Evolutionary conservation across 2,113 vertebrate species (phyloP).

Genomic region (Agapornis roseicollis): DNA sequence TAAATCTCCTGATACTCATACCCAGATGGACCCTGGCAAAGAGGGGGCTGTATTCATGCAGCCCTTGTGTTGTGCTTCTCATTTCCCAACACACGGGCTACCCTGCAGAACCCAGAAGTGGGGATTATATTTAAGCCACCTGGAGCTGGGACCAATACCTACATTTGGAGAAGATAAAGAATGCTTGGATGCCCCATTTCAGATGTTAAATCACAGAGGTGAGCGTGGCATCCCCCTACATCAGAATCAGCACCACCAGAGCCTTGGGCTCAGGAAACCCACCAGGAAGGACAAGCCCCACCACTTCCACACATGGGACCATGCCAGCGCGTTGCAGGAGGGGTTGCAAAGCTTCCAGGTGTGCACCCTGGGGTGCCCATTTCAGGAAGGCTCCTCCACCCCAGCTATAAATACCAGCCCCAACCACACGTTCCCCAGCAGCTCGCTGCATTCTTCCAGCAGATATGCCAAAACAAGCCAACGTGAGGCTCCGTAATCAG

Average conservation of each 20-base stretch:
- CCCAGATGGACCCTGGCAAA: accelerated
- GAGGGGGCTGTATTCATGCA: accelerated
- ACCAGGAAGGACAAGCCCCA: accelerated
- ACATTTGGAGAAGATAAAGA: not conserved
- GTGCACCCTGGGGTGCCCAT: not conserved
- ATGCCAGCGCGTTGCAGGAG: not conserved
- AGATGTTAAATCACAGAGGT: not conserved
- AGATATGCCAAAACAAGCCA: slow-evolving; percentile 40
- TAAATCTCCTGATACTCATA: accelerated
- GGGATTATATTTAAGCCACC: not conserved
- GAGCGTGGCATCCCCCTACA: accelerated
- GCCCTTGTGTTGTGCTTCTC: not conserved
- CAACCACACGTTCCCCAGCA: accelerated
- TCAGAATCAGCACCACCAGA: not conserved
- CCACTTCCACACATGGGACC: accelerated
- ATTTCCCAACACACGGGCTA: accelerated
- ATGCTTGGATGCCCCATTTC: not conserved
- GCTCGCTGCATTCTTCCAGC: not conserved
- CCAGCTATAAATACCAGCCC: slow-evolving; percentile 8
- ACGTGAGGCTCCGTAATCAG: not conserved
- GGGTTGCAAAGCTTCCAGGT: not conserved
- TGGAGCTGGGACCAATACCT: not conserved
- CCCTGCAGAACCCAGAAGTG: accelerated
- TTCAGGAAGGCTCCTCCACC: not conserved
- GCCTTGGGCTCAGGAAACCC: accelerated